phyloP scores from a whole-genome alignment of 2,888 invertebrate genomes.

The Caenorhabditis sp. region DNA sequence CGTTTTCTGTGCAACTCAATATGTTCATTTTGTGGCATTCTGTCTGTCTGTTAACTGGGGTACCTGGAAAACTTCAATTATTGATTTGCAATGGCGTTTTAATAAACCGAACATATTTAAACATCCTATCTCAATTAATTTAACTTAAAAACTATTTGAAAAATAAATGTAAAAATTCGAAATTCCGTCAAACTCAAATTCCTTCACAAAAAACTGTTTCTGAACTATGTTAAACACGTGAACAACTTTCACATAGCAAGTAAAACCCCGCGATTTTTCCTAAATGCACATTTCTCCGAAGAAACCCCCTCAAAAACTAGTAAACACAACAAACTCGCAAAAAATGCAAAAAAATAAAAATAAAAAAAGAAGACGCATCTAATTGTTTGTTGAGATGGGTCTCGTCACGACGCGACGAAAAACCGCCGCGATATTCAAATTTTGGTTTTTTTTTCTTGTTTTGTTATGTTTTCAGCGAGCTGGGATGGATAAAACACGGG shows the following conservation, averaged over 20 bases:
- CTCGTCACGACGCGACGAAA: neutral
- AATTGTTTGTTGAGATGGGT: neutral
- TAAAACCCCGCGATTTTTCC: neutral
- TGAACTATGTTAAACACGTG: too few relatives aligned
- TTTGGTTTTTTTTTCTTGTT: neutral
- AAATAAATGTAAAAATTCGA: too few relatives aligned
- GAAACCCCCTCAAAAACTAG: neutral
- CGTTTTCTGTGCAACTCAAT: slow-evolving; percentile 96
- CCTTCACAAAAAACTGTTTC: too few relatives aligned
- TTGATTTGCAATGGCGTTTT: neutral
- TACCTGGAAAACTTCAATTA: neutral
- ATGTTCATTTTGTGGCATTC: slow-evolving; percentile 95
- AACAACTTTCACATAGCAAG: too few relatives aligned
- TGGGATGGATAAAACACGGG: too few relatives aligned
- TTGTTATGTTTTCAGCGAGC: neutral
- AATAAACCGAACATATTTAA: neutral
- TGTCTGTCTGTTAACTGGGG: slow-evolving; percentile 9
- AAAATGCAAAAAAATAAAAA: neutral
- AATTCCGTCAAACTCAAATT: too few relatives aligned
- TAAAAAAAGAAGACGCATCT: neutral
- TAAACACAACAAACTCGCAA: neutral
- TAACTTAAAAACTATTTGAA: too few relatives aligned
- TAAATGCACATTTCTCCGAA: neutral
- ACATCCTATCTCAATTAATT: too few relatives aligned
- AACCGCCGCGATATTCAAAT: slow-evolving; percentile 3